These are phyloP conservation scores for Psammodynastes pulverulentus DNA, from an alignment of 2,113 vertebrate genomes.

Conservation along the genomic window DNA sequence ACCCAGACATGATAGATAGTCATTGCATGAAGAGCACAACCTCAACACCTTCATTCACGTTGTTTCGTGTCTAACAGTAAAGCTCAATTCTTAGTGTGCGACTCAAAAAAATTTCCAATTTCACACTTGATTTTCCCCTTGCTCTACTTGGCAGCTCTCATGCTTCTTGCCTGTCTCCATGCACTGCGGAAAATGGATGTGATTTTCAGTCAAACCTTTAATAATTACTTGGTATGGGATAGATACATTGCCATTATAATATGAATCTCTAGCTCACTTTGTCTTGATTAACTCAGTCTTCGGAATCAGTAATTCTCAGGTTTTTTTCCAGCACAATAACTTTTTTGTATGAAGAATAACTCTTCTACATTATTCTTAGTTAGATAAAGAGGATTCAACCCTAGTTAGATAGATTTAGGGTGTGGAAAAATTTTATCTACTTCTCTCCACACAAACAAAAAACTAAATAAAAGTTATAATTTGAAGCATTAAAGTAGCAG, in stretches of 20 bases:
- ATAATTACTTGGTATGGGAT: background rate
- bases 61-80: slow-evolving; percentile 33
- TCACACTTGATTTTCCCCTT: slow-evolving; percentile 55
- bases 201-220: slow-evolving; percentile 30
- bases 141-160: slow-evolving; percentile 21
- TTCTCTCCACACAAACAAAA: background rate
- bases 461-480: background rate
- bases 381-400: background rate
- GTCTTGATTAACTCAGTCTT: slow-evolving; percentile 1
- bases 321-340: background rate
- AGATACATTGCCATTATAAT: background rate
- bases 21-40: slow-evolving; percentile 35
- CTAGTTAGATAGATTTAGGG: background rate
- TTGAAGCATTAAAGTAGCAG: background rate
- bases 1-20: slow-evolving; percentile 24
- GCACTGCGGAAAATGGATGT: slow-evolving; percentile 22
- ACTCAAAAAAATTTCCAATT: slow-evolving; percentile 44
- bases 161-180: slow-evolving; percentile 23
- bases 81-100: slow-evolving; percentile 19
- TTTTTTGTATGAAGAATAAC: background rate
- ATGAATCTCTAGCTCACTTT: background rate
- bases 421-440: background rate
- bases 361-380: background rate
- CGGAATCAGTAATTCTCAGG: background rate
- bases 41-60: slow-evolving; percentile 26